Evolutionary conservation across 2,113 vertebrate species (phyloP).

Genomic region (Eurypyga helias): DNA sequence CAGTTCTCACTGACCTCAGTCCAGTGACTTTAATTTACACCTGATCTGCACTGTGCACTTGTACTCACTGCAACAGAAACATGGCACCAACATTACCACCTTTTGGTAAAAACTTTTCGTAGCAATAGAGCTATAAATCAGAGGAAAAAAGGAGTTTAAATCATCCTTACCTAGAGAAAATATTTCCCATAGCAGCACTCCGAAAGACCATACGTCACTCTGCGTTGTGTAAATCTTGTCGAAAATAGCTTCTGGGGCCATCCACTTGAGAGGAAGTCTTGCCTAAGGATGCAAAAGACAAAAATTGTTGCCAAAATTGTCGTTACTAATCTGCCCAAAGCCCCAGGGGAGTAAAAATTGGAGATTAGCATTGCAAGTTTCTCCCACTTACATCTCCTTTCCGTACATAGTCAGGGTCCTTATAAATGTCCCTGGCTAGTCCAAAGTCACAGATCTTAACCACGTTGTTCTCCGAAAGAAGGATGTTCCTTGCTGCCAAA

Average conservation of each 20-base stretch:
- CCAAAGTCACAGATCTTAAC: constrained; percentile 97
- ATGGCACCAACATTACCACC: background rate
- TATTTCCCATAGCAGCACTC: constrained; percentile 94
- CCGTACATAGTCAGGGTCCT: constrained; percentile 93
- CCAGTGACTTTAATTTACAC: background rate
- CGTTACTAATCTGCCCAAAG: background rate
- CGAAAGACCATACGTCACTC: constrained; percentile 96
- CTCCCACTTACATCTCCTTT: constrained; percentile 90
- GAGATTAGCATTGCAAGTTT: background rate
- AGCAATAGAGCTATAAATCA: background rate
- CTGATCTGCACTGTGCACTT: background rate
- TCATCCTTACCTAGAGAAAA: constrained; percentile 89
- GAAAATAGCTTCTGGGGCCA: constrained; percentile 96
- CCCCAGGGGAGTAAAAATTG: rapidly evolving
- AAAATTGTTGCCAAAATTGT: background rate
- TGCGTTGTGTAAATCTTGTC: constrained; percentile 95
- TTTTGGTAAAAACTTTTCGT: background rate
- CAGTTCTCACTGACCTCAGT: background rate
- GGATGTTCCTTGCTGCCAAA: constrained; percentile 91
- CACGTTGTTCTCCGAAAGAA: constrained; percentile 93
- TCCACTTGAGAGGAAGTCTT: constrained; percentile 94
- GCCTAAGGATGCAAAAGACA: constrained; percentile 75
- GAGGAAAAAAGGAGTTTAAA: background rate
- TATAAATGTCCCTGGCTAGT: constrained; percentile 92
- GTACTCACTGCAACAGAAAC: background rate